phyloP scores from a whole-genome alignment of 1,140 invertebrate genomes.

The Drosophila melanica region DNA sequence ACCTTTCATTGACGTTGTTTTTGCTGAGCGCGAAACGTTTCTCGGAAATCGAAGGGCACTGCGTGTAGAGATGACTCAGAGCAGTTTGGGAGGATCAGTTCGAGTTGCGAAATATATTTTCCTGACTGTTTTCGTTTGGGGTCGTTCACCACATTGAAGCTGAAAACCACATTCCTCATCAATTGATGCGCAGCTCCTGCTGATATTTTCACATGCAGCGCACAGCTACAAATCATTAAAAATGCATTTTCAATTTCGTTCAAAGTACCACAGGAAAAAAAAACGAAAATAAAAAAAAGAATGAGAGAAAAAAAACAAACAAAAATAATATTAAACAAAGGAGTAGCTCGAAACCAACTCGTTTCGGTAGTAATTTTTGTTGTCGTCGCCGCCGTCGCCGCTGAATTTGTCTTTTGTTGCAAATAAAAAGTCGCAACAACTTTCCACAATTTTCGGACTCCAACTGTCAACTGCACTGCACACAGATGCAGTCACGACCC shows the following conservation, averaged over 20 bases:
- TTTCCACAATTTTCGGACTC: constrained; percentile 34
- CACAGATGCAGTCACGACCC: constrained; percentile 19
- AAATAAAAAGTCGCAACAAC: constrained; percentile 57
- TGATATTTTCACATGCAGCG: constrained; percentile 55
- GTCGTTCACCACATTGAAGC: constrained; percentile 28
- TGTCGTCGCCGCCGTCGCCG: constrained; percentile 48
- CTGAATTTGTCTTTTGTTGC: constrained; percentile 48
- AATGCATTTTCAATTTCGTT: constrained; percentile 75
- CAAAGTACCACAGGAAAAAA: constrained; percentile 40
- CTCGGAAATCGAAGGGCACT: constrained; percentile 8
- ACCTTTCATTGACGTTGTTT: constrained; percentile 8
- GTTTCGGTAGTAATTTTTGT: constrained; percentile 52
- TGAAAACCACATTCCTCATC: constrained; percentile 22
- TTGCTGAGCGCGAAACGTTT: constrained; percentile 1
- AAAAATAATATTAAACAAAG: constrained; percentile 36
- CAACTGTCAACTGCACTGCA: constrained; percentile 32
- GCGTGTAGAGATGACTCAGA: constrained; percentile 19
- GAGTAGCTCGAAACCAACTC: constrained; percentile 26
- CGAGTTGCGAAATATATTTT: constrained; percentile 12
- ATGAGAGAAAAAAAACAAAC: constrained; percentile 5
- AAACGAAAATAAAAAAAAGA: constrained; percentile 12
- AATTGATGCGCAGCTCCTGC: constrained; percentile 44
- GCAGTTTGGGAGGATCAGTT: constrained; percentile 7
- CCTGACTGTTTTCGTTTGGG: constrained; percentile 2
- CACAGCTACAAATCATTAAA: constrained; percentile 72